Base-by-base conservation (phyloP, 35 echinoderm and acorn worm genomes). In the Ophioderma brevispina region DNA sequence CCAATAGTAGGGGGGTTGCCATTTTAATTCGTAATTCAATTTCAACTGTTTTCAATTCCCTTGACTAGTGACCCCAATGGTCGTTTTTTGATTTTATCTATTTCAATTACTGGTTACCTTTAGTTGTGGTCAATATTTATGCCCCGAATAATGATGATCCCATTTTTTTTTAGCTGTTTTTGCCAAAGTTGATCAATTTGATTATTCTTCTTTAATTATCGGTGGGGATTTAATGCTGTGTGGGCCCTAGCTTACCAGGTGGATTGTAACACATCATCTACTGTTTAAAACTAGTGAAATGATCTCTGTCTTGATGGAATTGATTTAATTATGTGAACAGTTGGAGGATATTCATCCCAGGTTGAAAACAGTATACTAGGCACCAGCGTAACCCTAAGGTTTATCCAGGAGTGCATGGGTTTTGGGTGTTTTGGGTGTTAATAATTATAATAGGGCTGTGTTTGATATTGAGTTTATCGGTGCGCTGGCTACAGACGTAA, bases 271-370 rank as follows among this genome's bases (percentile, higher is more conserved):
- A 77, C 38, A 41, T 35, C 2, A 35, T 19, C 38, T 77, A 77
- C n/a, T n/a, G 0, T 30, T 37, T 40, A 87, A 75, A 13, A 39
- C 23, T 49, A 87, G 64, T 38, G 41, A 87, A 40, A 87, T 87
- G 85, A 37, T 87, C 36, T 87, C 64, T 25, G 59, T 34, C 77
- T 37, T 87, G 36, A 87, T 87, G n/a, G 85, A 87, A 10, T n/a
- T n/a, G 81, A 83, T 10, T 83, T 40, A 18, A 83, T 33, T 83
- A 46, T 83, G 32, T 32, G 35, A n/a, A 33, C 1, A 87, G 76
- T 87, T 56, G 63, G 6, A 64, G 10, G 0, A 87, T 87, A 76
- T 76, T 36, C 85, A 87, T 41, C 85, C 85, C 76, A 76, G 23
- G n/a, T n/a, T 40, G 35, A 76, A 70, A 77, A n/a, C 85, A 87